Evolutionary conservation across 1,140 invertebrate species (phyloP).

Genomic region (Lordiphosa stackelbergi): DNA sequence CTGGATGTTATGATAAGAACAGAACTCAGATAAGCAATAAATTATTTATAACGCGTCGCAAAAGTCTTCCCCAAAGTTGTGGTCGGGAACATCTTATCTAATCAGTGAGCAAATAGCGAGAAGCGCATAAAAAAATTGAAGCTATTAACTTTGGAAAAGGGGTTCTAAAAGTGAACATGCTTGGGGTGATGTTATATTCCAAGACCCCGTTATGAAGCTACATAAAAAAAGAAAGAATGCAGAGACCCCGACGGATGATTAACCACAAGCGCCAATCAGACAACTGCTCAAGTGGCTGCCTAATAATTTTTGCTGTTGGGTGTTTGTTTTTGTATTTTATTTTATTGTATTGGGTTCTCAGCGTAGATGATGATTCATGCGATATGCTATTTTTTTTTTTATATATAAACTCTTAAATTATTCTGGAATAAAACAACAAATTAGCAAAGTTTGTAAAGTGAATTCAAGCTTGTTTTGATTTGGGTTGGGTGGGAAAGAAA

Average conservation of each 20-base stretch:
- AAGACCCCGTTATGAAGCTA: not conserved
- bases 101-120: constrained; percentile 56
- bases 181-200: not conserved
- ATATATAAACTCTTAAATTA: no score
- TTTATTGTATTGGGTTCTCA: constrained; percentile 16
- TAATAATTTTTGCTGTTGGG: constrained; percentile 18
- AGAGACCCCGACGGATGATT: constrained; percentile 1
- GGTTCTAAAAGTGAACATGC: constrained; percentile 23
- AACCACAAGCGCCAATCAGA: constrained; percentile 18
- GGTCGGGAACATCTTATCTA: constrained; percentile 43
- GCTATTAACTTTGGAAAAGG: constrained; percentile 41
- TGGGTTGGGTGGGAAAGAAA: no score
- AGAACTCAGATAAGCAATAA: constrained; percentile 57
- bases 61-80: constrained; percentile 39
- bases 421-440: constrained; percentile 2
- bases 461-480: no score
- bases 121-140: constrained; percentile 33
- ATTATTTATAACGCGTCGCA: constrained; percentile 54
- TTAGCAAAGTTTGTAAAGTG: not conserved
- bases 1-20: constrained; percentile 50
- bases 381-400: constrained; percentile 31
- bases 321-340: constrained; percentile 2
- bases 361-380: constrained; percentile 35
- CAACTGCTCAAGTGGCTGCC: constrained; percentile 38
- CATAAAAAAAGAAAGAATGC: constrained; percentile 5